Percentiles rank a stretch among this genome's conserved stretches.
Conservation (phyloP, 2,888 invertebrate species). For the Cotesia congregata region DNA sequence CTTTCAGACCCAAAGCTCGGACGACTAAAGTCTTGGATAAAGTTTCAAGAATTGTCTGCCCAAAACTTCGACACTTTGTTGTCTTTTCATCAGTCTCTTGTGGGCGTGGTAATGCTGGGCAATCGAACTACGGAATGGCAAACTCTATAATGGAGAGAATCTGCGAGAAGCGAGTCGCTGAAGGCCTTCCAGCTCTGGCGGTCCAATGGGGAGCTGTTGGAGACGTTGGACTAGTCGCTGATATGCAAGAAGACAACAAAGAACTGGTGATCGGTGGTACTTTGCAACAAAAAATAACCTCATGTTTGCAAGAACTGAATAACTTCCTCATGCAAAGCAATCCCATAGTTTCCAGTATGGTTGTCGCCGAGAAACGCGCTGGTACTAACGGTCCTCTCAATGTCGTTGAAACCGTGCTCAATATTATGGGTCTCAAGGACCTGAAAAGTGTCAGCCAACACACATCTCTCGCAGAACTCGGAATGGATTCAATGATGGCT, state of each 20-base stretch:
- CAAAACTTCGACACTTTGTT: conserved; percentile 73
- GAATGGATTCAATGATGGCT: conserved; percentile 98
- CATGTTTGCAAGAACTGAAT: conserved; percentile 83
- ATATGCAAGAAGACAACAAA: conserved; percentile 79
- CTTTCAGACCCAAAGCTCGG: conserved; percentile 74
- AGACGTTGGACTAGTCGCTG: conserved; percentile 84
- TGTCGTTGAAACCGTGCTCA: conserved; percentile 81
- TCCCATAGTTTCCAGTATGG: conserved; percentile 85
- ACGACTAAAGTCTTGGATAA: conserved; percentile 75
- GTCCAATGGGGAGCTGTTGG: conserved; percentile 79
- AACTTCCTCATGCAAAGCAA: conserved; percentile 77
- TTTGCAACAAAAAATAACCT: conserved; percentile 86
- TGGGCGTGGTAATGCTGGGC: conserved; percentile 77
- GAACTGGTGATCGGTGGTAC: conserved; percentile 84
- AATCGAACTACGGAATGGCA: conserved; percentile 77
- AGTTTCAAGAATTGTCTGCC: conserved; percentile 71
- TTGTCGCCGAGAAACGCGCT: conserved; percentile 86
- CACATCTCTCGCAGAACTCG: conserved; percentile 87
- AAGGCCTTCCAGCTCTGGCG: conserved; percentile 72
- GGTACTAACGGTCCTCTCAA: conserved; percentile 76
- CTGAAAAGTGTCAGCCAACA: conserved; percentile 72
- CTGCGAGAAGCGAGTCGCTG: conserved; percentile 71
- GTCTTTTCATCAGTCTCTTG: conserved; percentile 78
- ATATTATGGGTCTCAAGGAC: conserved; percentile 70
- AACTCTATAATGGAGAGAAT: conserved; percentile 74